Conservation (phyloP, 2,888 invertebrate genomes). For the Ceriagrion tenellum region DNA sequence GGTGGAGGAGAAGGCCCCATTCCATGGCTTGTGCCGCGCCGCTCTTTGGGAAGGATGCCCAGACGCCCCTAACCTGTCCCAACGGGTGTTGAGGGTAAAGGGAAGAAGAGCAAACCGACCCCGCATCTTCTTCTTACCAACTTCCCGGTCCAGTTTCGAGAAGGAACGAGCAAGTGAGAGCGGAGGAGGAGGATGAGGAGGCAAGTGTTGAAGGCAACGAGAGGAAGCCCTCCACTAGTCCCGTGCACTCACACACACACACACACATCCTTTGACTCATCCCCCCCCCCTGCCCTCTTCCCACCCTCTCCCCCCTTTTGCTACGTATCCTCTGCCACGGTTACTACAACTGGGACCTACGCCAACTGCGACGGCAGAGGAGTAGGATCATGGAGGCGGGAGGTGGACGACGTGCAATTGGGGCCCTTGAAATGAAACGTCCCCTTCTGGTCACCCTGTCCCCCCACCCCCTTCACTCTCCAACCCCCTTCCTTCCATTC, state of each 20-base stretch:
- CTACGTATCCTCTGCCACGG: neutral
- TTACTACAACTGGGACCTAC: conserved; percentile 35
- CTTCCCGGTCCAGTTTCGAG: conserved; percentile 65
- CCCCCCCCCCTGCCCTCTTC: neutral
- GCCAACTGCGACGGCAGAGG: conserved; percentile 1
- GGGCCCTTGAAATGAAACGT: conserved; percentile 41
- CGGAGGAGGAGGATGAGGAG: neutral
- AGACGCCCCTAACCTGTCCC: conserved; percentile 65
- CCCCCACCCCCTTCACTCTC: neutral
- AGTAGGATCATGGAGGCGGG: neutral
- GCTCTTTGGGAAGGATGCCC: conserved; percentile 37
- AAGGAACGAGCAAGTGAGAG: conserved; percentile 10
- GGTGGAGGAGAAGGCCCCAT: too few relatives aligned
- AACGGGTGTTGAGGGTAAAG: neutral
- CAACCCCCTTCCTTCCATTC: too few relatives aligned
- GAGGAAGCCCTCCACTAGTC: neutral
- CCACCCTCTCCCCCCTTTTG: neutral
- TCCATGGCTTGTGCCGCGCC: neutral
- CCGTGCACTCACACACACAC: neutral
- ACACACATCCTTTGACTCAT: neutral
- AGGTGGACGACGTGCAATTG: neutral
- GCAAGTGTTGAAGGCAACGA: neutral
- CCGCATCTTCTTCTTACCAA: conserved; percentile 57
- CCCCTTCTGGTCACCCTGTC: neutral
- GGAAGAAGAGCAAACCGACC: conserved; percentile 47